Evolutionary conservation across 1,140 invertebrate genomes (phyloP), one percentile per base, ranked within the genome.

Genomic region (Trichomalopsis sarcophagae): DNA sequence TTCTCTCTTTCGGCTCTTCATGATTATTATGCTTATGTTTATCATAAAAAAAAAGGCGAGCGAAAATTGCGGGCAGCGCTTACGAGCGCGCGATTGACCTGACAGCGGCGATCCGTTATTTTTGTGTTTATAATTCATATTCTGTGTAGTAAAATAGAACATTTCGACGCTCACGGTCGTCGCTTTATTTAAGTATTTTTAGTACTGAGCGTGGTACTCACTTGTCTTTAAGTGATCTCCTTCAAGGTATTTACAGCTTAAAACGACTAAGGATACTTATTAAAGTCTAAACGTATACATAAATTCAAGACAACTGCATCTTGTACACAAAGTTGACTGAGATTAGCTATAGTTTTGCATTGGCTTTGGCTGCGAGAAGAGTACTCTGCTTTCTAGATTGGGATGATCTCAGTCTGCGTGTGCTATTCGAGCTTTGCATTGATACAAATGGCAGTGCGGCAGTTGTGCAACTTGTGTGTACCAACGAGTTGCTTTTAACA

Each of bases 121-220:
- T 21, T n/a, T 62, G 55, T n/a, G 55, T 62, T 62, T 62, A 62
- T 14, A 62, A 62, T 62, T 62, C 17, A 44, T 81, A 10, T 78
- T n/a, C 55, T 69, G 77, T 82, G 74, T 85, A 85, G 10, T 85
- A 85, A 85, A 82, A 85, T 85, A 85, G 71, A 85, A 77, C 66
- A 73, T 82, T 78, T 55, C 47, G 68, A 69, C 17, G 30, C 55
- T 85, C 27, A 27, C 17, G 68, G 17, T 74, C 27, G 11, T n/a
- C 13, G 23, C 69, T 73, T 76, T 44, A 23, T 74, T 44, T 44
- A 75, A 76, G 47, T 76, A 81, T 69, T 76, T 69, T 66, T 44
- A 36, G 71, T 81, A 69, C 79, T 21, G 21, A 62, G n/a, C 55
- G 17, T n/a, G 21, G 55, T 62, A 62, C 17, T 21, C 17, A n/a